Conservation (phyloP, 1,140 invertebrate genomes). For the Anoplophora glabripennis region DNA sequence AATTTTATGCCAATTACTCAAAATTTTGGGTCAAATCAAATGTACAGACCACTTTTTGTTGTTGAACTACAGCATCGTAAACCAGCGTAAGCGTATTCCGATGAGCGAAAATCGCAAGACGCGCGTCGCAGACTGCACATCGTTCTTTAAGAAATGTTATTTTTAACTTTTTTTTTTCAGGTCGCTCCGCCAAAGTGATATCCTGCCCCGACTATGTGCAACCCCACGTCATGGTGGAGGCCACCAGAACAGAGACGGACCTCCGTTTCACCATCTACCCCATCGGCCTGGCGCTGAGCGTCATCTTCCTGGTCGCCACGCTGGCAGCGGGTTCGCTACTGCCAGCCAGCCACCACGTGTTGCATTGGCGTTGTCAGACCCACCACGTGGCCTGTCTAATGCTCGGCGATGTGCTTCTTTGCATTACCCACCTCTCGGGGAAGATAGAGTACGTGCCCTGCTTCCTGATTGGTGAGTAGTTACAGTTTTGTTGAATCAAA, state of each 20-base stretch:
- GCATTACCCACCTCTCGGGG: constrained; percentile 66
- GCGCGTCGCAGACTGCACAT: no score
- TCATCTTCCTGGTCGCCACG: constrained; percentile 73
- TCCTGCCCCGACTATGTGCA: constrained; percentile 30
- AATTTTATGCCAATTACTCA: no score
- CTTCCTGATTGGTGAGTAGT: constrained; percentile 63
- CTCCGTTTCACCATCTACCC: constrained; percentile 67
- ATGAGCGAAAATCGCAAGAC: no score
- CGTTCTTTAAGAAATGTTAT: no score
- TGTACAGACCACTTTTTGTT: no score
- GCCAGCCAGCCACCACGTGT: constrained; percentile 75
- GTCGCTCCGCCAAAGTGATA: constrained; percentile 29
- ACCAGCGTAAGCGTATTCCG: no score
- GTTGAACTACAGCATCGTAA: no score
- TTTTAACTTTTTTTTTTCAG: constrained; percentile 24
- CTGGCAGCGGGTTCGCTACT: constrained; percentile 70
- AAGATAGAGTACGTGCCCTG: constrained; percentile 57
- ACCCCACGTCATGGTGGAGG: constrained; percentile 30
- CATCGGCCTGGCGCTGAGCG: constrained; percentile 71
- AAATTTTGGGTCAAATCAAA: no score
- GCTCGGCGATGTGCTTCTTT: constrained; percentile 72
- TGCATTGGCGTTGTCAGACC: constrained; percentile 82
- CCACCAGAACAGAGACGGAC: constrained; percentile 40
- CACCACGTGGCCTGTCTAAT: constrained; percentile 77
- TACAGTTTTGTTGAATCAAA: no score